Base-by-base conservation (phyloP, 1,140 invertebrate genomes). In the Penaeus vannamei region DNA sequence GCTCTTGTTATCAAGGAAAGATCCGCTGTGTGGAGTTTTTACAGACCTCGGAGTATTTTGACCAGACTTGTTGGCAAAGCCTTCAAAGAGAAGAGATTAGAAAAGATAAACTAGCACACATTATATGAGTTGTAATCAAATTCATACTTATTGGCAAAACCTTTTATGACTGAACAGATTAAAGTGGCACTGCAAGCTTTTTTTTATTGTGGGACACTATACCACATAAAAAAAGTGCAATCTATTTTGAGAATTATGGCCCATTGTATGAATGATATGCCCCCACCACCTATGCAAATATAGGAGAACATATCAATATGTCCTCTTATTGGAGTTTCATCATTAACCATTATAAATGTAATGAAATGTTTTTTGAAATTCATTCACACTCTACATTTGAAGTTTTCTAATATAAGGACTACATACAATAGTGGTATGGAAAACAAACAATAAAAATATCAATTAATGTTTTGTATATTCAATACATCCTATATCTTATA, bases 1-100 rank as follows among this genome's bases (percentile, higher is more conserved):
- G 59, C 90, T 90, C 61, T 87, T 87, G 64, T 23, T 81, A 36
- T 87, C 86, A n/a, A 87, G 53, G 72, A 90, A 87, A 20, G 90
- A 90, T 26, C 79, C 59, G 64, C 82, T 80, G 42, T 60, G 66
- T 20, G 90, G 86, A 69, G 86, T 90, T 62, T 90, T 90, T 26
- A 76, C 84, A 22, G 62, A 85, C 32, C 53, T 64, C 0, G 90
- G 84, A 61, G 62, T 90, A 61, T 32, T 81, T 19, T 64, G 8
- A 53, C 83, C 87, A 53, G 64, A 89, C 29, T 66, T n/a, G 62
- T 60, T 77, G 69, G 36, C 53, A 76, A 87, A 60, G 80, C 66
- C 53, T 76, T 36, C 60, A 77, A 26, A 77, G 80, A 36, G 42
- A 23, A 53, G 26, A 22, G 23, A 46, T 42, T 46, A 53, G 7